Conservation (phyloP, 2,113 vertebrate genomes). For the Archocentrus centrarchus region DNA sequence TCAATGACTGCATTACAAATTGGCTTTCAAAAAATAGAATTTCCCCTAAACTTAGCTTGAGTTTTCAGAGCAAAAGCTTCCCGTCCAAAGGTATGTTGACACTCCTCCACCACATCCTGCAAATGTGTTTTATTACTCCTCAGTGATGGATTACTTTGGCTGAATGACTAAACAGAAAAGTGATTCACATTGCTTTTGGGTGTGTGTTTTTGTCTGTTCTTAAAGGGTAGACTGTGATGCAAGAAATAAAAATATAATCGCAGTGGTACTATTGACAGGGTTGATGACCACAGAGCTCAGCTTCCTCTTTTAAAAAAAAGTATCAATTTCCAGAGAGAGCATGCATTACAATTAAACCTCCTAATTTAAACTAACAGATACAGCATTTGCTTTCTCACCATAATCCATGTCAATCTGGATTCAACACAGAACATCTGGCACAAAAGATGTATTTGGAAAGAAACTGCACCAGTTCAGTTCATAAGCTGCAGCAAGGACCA, state of each 20-base stretch:
- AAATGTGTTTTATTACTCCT: slow-evolving; percentile 20
- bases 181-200: neutral
- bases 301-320: neutral
- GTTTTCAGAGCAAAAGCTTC: slow-evolving; percentile 28
- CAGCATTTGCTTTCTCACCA: neutral
- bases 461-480: slow-evolving; percentile 28
- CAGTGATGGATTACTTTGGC: slow-evolving; percentile 21
- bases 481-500: slow-evolving; percentile 22
- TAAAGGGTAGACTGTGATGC: neutral
- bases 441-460: slow-evolving; percentile 48
- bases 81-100: neutral
- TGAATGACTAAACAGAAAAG: slow-evolving; percentile 30
- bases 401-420: neutral
- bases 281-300: neutral
- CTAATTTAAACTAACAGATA: neutral
- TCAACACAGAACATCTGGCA: slow-evolving; percentile 16
- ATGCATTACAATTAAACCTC: neutral
- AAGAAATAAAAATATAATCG: neutral
- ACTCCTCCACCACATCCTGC: slow-evolving; percentile 29
- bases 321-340: neutral
- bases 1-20: neutral
- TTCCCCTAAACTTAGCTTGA: neutral
- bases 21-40: neutral
- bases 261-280: neutral
- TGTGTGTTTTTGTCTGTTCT: neutral